These are phyloP conservation scores for Scaptomyza graminum DNA, from an alignment of 1,140 invertebrate genomes.

Conservation along the genomic window DNA sequence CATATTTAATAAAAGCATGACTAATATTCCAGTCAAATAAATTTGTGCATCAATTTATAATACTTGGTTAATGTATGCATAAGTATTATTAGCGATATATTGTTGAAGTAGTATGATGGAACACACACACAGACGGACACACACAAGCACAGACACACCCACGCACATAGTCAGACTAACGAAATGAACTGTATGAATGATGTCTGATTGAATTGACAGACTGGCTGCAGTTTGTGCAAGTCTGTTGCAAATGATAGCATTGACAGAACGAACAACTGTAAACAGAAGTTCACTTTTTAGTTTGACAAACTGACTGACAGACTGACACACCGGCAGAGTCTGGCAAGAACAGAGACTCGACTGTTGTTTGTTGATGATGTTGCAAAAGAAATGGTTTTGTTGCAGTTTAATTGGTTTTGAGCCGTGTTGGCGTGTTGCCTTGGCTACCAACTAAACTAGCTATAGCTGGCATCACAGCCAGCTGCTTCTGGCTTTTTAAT, in stretches of 20 bases:
- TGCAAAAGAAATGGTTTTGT: not conserved
- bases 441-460: not conserved
- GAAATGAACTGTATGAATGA: not conserved
- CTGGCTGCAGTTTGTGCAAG: not conserved
- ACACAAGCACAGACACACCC: too few relatives aligned
- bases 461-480: constrained; percentile 21
- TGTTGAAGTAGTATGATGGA: not conserved
- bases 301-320: not conserved
- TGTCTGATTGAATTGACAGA: not conserved
- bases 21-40: too few relatives aligned
- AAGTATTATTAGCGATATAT: not conserved
- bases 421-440: not conserved
- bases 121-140: too few relatives aligned
- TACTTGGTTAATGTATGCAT: too few relatives aligned
- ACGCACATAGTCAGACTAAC: too few relatives aligned
- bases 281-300: not conserved
- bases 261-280: constrained; percentile 1
- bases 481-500: constrained; percentile 12
- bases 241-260: constrained; percentile 7
- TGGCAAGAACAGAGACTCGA: too few relatives aligned
- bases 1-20: too few relatives aligned
- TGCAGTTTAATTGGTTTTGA: constrained; percentile 14
- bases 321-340: not conserved
- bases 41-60: too few relatives aligned
- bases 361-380: too few relatives aligned